Percentiles rank a stretch among this genome's conserved stretches.
These are phyloP conservation scores for Melinaea menophilus DNA, from an alignment of 2,888 invertebrate genomes.

Conservation along the genomic window DNA sequence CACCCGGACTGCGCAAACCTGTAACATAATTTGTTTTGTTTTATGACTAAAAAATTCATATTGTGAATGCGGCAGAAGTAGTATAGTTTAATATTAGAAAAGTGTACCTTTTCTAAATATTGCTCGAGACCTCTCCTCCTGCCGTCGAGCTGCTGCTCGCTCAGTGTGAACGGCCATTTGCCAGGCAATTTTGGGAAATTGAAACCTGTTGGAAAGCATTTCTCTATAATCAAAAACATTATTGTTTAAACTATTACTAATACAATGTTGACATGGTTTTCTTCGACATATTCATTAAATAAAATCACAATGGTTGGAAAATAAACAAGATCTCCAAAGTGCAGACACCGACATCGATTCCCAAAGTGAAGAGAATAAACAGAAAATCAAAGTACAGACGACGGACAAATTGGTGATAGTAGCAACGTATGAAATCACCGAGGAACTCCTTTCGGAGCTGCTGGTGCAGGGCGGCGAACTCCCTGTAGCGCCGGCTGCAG, in stretches of 20 bases:
- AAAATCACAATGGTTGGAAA: no score
- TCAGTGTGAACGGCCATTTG: conserved; percentile 98
- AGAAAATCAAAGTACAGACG: no score
- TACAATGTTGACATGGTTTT: not conserved
- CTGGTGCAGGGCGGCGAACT: conserved; percentile 93
- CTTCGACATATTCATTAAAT: no score
- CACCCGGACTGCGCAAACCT: conserved; percentile 96
- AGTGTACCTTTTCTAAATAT: conserved; percentile 91
- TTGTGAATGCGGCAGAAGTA: no score
- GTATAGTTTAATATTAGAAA: no score
- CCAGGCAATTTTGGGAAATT: conserved; percentile 98
- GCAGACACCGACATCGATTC: no score
- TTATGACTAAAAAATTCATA: no score
- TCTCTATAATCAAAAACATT: not conserved
- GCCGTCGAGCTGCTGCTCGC: conserved; percentile 97
- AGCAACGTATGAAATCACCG: conserved; percentile 64
- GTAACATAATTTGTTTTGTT: conserved; percentile 7
- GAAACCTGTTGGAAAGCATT: conserved; percentile 78
- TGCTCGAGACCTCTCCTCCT: conserved; percentile 96
- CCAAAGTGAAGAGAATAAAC: no score
- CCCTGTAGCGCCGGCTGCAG: conserved; percentile 96
- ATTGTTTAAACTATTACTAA: not conserved
- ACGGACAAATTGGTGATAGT: not conserved
- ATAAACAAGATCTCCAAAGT: no score
- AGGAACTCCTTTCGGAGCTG: conserved; percentile 95